phyloP scores from a whole-genome alignment of 2,888 invertebrate species.

The Drosophila koepferae region DNA sequence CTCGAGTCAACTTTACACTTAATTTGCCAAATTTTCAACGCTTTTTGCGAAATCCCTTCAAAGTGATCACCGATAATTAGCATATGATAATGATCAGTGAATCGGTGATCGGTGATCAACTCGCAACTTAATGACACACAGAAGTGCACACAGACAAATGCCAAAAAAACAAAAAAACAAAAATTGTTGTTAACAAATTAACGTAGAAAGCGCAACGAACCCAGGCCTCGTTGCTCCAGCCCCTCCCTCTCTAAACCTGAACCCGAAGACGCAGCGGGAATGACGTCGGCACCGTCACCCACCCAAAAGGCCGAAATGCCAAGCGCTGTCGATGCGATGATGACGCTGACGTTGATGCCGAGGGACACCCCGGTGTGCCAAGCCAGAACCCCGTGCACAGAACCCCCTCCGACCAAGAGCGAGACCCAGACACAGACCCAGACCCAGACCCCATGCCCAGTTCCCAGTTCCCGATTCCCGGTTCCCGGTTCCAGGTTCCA shows the following conservation, averaged over 20 bases:
- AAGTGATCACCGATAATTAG: slow-evolving; percentile 47
- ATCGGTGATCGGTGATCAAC: slow-evolving; percentile 2
- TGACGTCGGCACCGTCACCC: slow-evolving; percentile 71
- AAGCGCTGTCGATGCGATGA: slow-evolving; percentile 72
- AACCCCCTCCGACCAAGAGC: slow-evolving; percentile 17
- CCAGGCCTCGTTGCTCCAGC: not conserved
- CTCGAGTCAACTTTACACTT: slow-evolving; percentile 39
- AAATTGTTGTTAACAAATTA: slow-evolving; percentile 78
- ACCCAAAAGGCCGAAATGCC: slow-evolving; percentile 67
- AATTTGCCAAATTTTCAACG: slow-evolving; percentile 50
- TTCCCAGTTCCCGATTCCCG: slow-evolving; percentile 30
- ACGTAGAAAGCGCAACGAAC: slow-evolving; percentile 78
- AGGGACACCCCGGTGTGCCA: slow-evolving; percentile 73
- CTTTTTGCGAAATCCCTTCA: slow-evolving; percentile 27
- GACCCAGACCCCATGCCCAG: slow-evolving; percentile 46
- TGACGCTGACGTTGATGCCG: slow-evolving; percentile 72
- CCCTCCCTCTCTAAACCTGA: not conserved
- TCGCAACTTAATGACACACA: slow-evolving; percentile 46
- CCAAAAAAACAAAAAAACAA: slow-evolving; percentile 39
- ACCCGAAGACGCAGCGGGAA: slow-evolving; percentile 65
- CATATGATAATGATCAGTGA: slow-evolving; percentile 47
- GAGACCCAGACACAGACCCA: slow-evolving; percentile 11
- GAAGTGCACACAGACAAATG: slow-evolving; percentile 62
- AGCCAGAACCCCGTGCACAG: slow-evolving; percentile 36
- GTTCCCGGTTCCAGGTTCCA: slow-evolving; percentile 38